These are phyloP conservation scores for Lasioglossum figueresi DNA, from an alignment of 2,888 invertebrate species.

Conservation along the genomic window DNA sequence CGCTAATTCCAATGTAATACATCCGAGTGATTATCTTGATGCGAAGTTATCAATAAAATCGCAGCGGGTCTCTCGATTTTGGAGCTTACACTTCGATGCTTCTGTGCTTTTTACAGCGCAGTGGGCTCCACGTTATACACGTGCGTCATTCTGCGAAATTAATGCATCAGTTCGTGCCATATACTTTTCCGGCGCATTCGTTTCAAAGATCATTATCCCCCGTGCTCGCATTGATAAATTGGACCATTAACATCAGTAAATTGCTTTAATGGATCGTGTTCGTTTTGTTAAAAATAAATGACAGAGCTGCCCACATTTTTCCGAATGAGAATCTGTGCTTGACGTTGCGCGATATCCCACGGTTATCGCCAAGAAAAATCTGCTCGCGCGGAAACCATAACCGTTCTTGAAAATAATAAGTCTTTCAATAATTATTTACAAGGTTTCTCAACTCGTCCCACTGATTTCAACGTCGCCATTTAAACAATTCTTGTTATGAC, in stretches of 20 bases:
- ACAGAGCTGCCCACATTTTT: slow-evolving; percentile 9
- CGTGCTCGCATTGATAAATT: slow-evolving; percentile 37
- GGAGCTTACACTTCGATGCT: slow-evolving; percentile 18
- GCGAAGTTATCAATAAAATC: slow-evolving; percentile 12
- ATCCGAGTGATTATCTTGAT: slow-evolving; percentile 13
- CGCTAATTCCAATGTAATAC: slow-evolving; percentile 2
- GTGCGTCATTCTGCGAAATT: slow-evolving; percentile 39
- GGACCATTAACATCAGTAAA: slow-evolving; percentile 39
- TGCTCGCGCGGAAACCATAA: background rate
- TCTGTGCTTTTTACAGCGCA: slow-evolving; percentile 16
- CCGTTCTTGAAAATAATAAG: background rate
- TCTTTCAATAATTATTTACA: background rate
- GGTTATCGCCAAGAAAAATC: background rate
- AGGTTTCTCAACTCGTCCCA: background rate
- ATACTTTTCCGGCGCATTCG: slow-evolving; percentile 42
- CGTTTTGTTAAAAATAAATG: slow-evolving; percentile 25
- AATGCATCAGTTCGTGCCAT: slow-evolving; percentile 42
- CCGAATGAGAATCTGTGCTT: background rate
- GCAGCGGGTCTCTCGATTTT: slow-evolving; percentile 7
- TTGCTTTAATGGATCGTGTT: slow-evolving; percentile 37
- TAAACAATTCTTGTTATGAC: no score
- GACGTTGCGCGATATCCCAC: background rate
- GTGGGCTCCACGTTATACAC: slow-evolving; percentile 3
- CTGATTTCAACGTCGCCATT: no score
- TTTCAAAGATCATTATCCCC: slow-evolving; percentile 37